phyloP scores from a whole-genome alignment of 2,797 vertebrate genomes.

The Distichodus sexfasciatus region DNA sequence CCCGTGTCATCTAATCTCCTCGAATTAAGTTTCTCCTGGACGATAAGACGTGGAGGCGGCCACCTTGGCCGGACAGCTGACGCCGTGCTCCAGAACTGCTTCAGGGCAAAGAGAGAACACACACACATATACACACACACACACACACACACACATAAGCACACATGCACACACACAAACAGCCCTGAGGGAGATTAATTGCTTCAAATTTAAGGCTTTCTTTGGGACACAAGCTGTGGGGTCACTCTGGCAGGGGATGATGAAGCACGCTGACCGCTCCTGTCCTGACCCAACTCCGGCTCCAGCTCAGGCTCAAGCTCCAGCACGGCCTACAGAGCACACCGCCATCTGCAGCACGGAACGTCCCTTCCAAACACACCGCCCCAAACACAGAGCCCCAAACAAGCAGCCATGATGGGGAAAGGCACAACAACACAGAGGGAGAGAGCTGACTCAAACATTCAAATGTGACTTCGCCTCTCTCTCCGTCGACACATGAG shows the following conservation, averaged over 20 bases:
- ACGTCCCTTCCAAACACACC: conserved; percentile 20
- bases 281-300: conserved; percentile 34
- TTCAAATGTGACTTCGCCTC: background rate
- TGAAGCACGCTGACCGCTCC: conserved; percentile 49
- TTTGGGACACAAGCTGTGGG: conserved; percentile 62
- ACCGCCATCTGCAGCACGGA: conserved; percentile 39
- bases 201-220: conserved; percentile 75
- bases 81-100: conserved; percentile 25
- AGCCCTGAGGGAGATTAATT: conserved; percentile 71
- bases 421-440: conserved; percentile 47
- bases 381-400: conserved; percentile 55
- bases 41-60: conserved; percentile 34
- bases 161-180: no score
- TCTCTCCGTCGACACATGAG: background rate
- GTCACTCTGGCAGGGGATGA: conserved; percentile 63
- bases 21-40: conserved; percentile 64
- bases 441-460: background rate
- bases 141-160: conserved; percentile 47
- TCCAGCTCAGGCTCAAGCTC: conserved; percentile 15
- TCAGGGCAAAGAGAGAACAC: conserved; percentile 34
- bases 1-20: conserved; percentile 71
- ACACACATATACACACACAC: conserved; percentile 35
- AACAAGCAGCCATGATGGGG: no score
- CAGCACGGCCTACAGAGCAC: conserved; percentile 6
- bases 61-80: conserved; percentile 44